Conservation (phyloP, 1,140 invertebrate genomes). For the Anadara kagoshimensis region DNA sequence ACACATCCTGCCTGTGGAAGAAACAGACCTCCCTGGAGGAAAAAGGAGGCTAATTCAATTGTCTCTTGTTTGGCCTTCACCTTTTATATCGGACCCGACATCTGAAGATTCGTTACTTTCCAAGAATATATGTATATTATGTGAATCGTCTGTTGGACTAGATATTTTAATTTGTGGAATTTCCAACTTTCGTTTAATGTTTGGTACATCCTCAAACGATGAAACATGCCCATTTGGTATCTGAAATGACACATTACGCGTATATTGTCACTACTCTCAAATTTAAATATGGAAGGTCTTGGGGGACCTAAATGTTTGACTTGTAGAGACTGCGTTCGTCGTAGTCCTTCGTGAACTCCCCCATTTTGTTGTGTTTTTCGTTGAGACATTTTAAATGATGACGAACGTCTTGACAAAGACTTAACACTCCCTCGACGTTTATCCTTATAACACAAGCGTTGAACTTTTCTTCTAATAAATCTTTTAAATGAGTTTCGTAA, state of each 20-base stretch:
- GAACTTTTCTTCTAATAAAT: slow-evolving; percentile 49
- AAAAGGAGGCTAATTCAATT: no score
- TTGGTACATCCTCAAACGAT: neutral
- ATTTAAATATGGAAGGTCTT: slow-evolving; percentile 11
- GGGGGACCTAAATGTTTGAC: slow-evolving; percentile 17
- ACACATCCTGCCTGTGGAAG: no score
- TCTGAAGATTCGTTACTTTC: no score
- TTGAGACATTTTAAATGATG: slow-evolving; percentile 39
- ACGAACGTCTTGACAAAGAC: slow-evolving; percentile 14
- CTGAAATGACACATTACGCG: slow-evolving; percentile 34
- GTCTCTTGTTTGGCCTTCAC: no score
- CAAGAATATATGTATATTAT: no score
- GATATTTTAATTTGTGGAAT: no score
- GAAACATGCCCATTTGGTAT: slow-evolving; percentile 22
- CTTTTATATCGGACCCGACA: no score
- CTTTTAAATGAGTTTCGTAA: slow-evolving; percentile 57
- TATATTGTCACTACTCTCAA: slow-evolving; percentile 15
- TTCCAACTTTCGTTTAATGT: no score
- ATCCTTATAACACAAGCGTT: slow-evolving; percentile 52
- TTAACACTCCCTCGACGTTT: slow-evolving; percentile 55
- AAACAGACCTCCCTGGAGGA: no score
- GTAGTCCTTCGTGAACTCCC: slow-evolving; percentile 2
- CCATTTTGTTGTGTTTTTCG: slow-evolving; percentile 40
- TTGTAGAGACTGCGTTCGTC: slow-evolving; percentile 38
- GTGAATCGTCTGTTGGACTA: no score